phyloP scores from a whole-genome alignment of 2,888 invertebrate species.

The Philonicus albiceps region DNA sequence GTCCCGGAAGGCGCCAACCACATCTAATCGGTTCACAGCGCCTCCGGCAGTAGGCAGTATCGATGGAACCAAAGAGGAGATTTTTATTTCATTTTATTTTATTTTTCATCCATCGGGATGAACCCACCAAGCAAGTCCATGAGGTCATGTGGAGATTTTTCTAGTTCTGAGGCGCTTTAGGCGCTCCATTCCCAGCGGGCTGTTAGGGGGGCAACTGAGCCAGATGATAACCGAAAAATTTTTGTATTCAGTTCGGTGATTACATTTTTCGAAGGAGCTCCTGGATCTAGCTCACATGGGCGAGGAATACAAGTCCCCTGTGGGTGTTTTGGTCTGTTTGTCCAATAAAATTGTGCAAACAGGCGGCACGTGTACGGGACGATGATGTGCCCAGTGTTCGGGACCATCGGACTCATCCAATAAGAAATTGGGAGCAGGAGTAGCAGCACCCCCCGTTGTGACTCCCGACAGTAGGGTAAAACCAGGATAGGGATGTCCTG shows the following conservation, averaged over 20 bases:
- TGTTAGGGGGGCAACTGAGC: neutral
- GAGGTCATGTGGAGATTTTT: neutral
- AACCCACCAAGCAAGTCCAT: neutral
- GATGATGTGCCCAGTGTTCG: neutral
- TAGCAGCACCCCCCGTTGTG: neutral
- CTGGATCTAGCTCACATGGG: neutral
- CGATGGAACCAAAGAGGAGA: neutral
- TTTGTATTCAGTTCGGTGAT: constrained; percentile 21
- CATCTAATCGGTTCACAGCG: constrained; percentile 12
- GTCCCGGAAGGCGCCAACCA: neutral
- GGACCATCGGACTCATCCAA: neutral
- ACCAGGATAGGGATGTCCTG: neutral
- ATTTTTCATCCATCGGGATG: neutral
- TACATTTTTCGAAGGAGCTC: constrained; percentile 19
- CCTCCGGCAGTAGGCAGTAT: neutral
- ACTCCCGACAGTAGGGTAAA: neutral
- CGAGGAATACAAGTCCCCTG: neutral
- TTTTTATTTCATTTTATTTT: neutral
- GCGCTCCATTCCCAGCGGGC: neutral
- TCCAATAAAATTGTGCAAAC: constrained; percentile 42
- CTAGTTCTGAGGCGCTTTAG: neutral
- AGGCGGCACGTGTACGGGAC: constrained; percentile 30
- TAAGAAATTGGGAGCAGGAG: neutral
- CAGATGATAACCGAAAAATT: constrained; percentile 26
- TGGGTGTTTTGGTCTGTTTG: constrained; percentile 32